Evolutionary conservation across 2,797 vertebrate species (phyloP).

Genomic region (Hephaestus fuliginosus): DNA sequence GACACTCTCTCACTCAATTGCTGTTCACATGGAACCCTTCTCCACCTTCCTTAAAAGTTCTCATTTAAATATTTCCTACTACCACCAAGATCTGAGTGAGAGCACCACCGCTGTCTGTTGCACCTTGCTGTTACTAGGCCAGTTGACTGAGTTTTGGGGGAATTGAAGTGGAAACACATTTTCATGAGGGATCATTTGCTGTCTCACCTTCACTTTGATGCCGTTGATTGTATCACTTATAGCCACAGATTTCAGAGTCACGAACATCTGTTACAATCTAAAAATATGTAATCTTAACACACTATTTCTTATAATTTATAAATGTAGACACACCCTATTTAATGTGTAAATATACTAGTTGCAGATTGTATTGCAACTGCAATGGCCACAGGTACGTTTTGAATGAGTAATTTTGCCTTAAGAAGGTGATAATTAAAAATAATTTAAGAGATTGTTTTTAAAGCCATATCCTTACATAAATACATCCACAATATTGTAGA

Average conservation of each 20-base stretch:
- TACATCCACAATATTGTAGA: background rate
- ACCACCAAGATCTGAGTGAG: too few relatives aligned
- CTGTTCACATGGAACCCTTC: too few relatives aligned
- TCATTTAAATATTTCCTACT: too few relatives aligned
- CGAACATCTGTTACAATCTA: background rate
- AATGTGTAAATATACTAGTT: background rate
- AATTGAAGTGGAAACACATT: background rate
- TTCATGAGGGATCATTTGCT: conserved; percentile 11
- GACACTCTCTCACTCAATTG: conserved; percentile 2
- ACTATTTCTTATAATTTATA: background rate
- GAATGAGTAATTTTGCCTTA: too few relatives aligned
- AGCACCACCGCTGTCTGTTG: background rate
- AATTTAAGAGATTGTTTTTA: conserved; percentile 1
- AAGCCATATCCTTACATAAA: conserved; percentile 7
- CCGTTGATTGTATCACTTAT: conserved; percentile 5
- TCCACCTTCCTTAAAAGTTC: too few relatives aligned
- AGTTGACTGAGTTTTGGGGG: background rate
- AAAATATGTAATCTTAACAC: background rate
- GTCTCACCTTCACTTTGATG: conserved; percentile 9
- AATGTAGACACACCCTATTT: background rate
- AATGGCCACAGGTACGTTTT: too few relatives aligned
- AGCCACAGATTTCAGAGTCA: conserved; percentile 8
- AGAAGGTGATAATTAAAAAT: conserved; percentile 7
- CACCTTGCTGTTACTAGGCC: too few relatives aligned
- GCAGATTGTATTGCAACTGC: background rate